phyloP scores from a whole-genome alignment of 2,113 vertebrate genomes.

The Centropristis striata region DNA sequence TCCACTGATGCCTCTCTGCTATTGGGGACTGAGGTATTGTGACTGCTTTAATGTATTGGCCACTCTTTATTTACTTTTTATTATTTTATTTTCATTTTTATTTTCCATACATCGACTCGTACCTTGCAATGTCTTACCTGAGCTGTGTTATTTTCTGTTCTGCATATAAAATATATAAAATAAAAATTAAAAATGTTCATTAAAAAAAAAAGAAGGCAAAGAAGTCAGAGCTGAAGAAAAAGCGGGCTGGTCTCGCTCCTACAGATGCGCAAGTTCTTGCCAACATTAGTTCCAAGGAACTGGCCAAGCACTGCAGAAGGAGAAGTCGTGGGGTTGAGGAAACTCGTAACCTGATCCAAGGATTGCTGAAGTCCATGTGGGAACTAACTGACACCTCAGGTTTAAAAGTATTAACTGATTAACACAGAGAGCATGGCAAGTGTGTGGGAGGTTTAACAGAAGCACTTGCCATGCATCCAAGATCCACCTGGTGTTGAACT shows the following conservation, averaged over 20 bases:
- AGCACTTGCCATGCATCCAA: constrained; percentile 19
- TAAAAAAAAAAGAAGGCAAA: constrained; percentile 53
- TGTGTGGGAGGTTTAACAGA: constrained; percentile 26
- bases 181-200: too few species aligned
- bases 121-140: too few species aligned
- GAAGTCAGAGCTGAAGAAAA: neutral
- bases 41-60: too few species aligned
- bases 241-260: neutral
- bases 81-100: too few species aligned
- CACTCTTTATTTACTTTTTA: too few species aligned
- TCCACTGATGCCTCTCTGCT: too few species aligned
- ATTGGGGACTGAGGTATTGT: too few species aligned
- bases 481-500: constrained; percentile 28
- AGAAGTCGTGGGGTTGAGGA: neutral
- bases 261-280: neutral
- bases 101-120: too few species aligned
- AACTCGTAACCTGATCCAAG: neutral
- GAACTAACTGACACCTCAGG: constrained; percentile 4
- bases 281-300: neutral
- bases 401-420: neutral
- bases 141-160: constrained; percentile 32
- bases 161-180: too few species aligned
- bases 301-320: neutral
- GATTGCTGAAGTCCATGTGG: neutral
- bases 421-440: constrained; percentile 3